Conservation (phyloP, 2,888 invertebrate genomes). For the Chirona hameri region DNA sequence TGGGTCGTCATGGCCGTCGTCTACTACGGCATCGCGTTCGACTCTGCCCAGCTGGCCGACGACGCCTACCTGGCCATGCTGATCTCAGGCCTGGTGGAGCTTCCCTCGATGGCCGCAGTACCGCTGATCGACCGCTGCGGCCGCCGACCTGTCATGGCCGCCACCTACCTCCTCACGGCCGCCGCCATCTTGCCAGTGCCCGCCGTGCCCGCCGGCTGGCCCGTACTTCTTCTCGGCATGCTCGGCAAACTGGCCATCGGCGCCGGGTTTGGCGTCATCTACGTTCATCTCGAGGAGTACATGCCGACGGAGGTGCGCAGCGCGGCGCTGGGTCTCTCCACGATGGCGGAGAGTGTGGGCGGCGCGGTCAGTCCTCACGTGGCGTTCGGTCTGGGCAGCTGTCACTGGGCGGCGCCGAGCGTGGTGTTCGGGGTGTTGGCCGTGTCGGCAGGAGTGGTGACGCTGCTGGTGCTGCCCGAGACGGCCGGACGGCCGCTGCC, state of each 20-base stretch:
- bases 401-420: conserved; percentile 2
- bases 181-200: conserved; percentile 48
- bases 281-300: conserved; percentile 46
- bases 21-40: conserved; percentile 50
- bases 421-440: no score
- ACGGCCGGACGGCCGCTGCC: no score
- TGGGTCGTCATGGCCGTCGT: conserved; percentile 45
- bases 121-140: conserved; percentile 48
- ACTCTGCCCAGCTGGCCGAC: conserved; percentile 48
- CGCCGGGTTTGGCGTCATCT: conserved; percentile 50
- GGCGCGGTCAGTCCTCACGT: conserved; percentile 51
- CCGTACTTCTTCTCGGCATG: conserved; percentile 42
- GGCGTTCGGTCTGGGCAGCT: conserved; percentile 39
- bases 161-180: conserved; percentile 49
- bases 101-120: conserved; percentile 48
- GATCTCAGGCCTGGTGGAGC: conserved; percentile 51
- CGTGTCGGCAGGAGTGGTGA: no score
- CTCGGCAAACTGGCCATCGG: conserved; percentile 49
- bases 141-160: conserved; percentile 48
- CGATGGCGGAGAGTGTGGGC: conserved; percentile 48
- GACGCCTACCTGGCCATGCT: conserved; percentile 52
- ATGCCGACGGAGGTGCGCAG: conserved; percentile 48
- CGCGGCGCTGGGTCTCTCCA: conserved; percentile 42
- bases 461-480: no score
- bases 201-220: conserved; percentile 41